Conservation (phyloP, 2,888 invertebrate species). For the Enoplolaimus lenunculus region DNA sequence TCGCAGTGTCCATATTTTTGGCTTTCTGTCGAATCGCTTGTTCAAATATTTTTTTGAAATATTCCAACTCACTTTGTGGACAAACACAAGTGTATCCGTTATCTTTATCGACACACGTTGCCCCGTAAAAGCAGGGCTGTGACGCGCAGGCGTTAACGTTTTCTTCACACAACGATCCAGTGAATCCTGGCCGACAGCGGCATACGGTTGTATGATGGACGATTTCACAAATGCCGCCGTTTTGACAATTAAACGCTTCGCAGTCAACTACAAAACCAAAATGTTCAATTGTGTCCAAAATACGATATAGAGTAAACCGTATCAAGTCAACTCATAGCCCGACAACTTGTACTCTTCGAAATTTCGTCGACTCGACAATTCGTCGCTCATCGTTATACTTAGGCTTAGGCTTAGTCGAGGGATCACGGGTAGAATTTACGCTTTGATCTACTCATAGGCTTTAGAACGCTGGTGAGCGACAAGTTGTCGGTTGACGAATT, state of each 20-base stretch:
- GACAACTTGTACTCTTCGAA: too few species aligned
- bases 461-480: too few species aligned
- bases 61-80: conserved; percentile 30
- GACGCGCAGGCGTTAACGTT: conserved; percentile 65
- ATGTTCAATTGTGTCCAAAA: too few species aligned
- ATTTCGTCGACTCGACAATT: too few species aligned
- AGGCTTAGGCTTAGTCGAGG: too few species aligned
- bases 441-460: too few species aligned
- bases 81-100: conserved; percentile 53
- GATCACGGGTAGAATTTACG: too few species aligned
- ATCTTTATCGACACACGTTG: conserved; percentile 81
- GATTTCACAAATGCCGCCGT: conserved; percentile 29
- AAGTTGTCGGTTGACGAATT: too few species aligned
- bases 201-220: conserved; percentile 24
- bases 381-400: too few species aligned
- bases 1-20: background rate
- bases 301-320: too few species aligned
- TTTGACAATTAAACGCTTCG: conserved; percentile 32
- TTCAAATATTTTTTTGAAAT: background rate
- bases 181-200: conserved; percentile 31
- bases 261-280: conserved; percentile 53
- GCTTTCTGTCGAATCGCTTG: too few species aligned
- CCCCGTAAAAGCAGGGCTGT: conserved; percentile 77
- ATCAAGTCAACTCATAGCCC: too few species aligned
- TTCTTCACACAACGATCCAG: conserved; percentile 32